Percentiles rank a stretch among this genome's conserved stretches.
Conservation (phyloP, 2,888 invertebrate genomes). For the Melanostoma scalare region DNA sequence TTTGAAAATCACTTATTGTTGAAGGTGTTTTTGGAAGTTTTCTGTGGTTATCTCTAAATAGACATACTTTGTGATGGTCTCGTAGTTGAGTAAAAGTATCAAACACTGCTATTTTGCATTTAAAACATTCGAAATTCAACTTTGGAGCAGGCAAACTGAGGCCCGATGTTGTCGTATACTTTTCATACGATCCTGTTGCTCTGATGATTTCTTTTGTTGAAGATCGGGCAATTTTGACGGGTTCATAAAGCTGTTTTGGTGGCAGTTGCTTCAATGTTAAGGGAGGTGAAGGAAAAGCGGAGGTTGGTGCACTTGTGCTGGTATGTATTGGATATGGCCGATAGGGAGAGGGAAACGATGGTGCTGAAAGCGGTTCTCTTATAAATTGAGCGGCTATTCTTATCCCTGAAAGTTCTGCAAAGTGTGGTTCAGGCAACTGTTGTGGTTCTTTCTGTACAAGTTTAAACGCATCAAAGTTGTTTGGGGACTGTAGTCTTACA, state of each 20-base stretch:
- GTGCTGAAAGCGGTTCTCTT: slow-evolving; percentile 14
- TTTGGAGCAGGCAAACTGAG: slow-evolving; percentile 34
- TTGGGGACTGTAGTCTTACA: too few relatives aligned
- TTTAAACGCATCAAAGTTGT: background rate
- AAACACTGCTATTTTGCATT: slow-evolving; percentile 87
- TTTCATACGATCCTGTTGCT: slow-evolving; percentile 25
- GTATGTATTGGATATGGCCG: slow-evolving; percentile 10
- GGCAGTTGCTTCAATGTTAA: background rate
- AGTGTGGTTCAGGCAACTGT: background rate
- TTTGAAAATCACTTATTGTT: background rate
- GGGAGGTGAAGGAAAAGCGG: background rate
- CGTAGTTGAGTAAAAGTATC: slow-evolving; percentile 86
- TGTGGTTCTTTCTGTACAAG: background rate
- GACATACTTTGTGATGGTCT: slow-evolving; percentile 86
- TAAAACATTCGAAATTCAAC: slow-evolving; percentile 86
- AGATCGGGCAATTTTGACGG: background rate
- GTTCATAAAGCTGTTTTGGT: background rate
- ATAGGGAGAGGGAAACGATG: slow-evolving; percentile 67
- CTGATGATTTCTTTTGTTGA: background rate
- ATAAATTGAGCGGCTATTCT: background rate
- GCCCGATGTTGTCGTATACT: slow-evolving; percentile 11
- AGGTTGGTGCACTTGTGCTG: background rate
- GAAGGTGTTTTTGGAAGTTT: slow-evolving; percentile 11
- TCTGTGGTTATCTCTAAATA: slow-evolving; percentile 22
- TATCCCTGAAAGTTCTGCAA: background rate